Evolutionary conservation across 2,888 invertebrate genomes (phyloP).

Genomic region (Onchidella celtica): DNA sequence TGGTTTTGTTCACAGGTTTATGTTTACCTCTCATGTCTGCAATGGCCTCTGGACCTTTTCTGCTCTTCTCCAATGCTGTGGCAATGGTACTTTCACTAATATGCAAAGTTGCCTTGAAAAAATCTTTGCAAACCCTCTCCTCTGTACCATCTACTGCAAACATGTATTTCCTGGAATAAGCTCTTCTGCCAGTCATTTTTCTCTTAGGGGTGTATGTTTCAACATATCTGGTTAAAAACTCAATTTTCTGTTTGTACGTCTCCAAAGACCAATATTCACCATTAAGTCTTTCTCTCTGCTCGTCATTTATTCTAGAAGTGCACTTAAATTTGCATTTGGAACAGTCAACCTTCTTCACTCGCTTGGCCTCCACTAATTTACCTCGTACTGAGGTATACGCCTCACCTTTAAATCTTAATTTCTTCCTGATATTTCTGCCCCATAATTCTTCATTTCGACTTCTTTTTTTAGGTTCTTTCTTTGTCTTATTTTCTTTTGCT

Average conservation of each 20-base stretch:
- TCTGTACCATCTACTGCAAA: constrained; percentile 32
- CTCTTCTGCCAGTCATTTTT: constrained; percentile 39
- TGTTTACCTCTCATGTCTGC: constrained; percentile 44
- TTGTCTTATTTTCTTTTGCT: constrained; percentile 20
- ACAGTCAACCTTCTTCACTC: constrained; percentile 41
- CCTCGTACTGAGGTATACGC: constrained; percentile 46
- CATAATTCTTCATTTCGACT: constrained; percentile 47
- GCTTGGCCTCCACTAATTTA: constrained; percentile 40
- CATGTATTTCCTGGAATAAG: constrained; percentile 36
- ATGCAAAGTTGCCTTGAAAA: constrained; percentile 43
- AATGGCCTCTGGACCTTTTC: constrained; percentile 30
- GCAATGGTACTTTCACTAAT: constrained; percentile 47
- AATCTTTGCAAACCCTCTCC: constrained; percentile 46
- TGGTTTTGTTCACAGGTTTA: constrained; percentile 42
- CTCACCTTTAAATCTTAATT: constrained; percentile 42
- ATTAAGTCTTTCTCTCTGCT: constrained; percentile 27
- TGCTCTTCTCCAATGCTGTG: constrained; percentile 35
- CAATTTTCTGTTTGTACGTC: constrained; percentile 41
- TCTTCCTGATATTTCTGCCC: constrained; percentile 45
- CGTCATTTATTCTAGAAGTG: constrained; percentile 34
- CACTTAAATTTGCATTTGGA: constrained; percentile 48
- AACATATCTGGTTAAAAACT: constrained; percentile 34
- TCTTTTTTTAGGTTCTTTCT: constrained; percentile 42
- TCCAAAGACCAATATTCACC: constrained; percentile 36
- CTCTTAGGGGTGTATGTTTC: constrained; percentile 41